phyloP scores from a whole-genome alignment of 2,797 vertebrate genomes.

The Melanitta fusca region DNA sequence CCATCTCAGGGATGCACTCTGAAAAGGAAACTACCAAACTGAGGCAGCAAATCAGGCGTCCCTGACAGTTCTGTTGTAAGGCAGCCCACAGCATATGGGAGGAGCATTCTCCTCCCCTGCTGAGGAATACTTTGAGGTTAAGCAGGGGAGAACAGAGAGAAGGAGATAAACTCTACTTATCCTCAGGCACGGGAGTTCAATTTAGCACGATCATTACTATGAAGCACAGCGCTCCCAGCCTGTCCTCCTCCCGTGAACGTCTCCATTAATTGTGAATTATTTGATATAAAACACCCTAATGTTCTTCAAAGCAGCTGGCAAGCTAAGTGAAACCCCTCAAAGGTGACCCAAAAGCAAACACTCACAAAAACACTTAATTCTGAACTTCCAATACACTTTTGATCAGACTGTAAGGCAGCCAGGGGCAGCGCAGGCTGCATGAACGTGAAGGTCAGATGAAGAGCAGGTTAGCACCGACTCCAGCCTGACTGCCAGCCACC shows the following conservation, averaged over 20 bases:
- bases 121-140: constrained; percentile 38
- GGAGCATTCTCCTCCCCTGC: neutral
- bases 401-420: neutral
- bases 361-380: neutral
- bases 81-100: neutral
- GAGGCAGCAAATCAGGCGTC: rapidly evolving
- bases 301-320: neutral
- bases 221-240: neutral
- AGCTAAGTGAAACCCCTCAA: neutral
- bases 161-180: constrained; percentile 51
- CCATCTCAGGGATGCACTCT: neutral
- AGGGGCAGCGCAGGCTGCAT: neutral
- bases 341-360: neutral
- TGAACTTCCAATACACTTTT: neutral
- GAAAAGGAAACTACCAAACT: neutral
- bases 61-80: neutral
- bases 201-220: neutral
- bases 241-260: neutral
- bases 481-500: neutral
- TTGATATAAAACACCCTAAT: neutral
- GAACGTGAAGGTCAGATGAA: neutral
- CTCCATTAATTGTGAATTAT: neutral
- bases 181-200: constrained; percentile 14
- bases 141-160: constrained; percentile 29
- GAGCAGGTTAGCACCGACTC: neutral